Evolutionary conservation across 2,888 invertebrate species (phyloP).

Genomic region (Sinelater perroti): DNA sequence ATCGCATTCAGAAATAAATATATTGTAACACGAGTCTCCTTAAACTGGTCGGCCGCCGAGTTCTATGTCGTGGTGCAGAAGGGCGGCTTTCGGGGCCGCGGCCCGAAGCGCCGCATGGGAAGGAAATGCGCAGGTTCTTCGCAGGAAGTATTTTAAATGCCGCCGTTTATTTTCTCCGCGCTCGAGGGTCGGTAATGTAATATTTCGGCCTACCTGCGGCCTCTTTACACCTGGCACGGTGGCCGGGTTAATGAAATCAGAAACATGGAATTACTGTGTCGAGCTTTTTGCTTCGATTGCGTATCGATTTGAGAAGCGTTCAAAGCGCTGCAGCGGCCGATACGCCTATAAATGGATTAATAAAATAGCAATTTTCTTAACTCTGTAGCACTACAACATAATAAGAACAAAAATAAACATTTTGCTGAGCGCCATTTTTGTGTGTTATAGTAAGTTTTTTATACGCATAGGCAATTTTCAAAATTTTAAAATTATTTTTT

Average conservation of each 20-base stretch:
- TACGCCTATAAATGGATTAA: too few relatives aligned
- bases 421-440: too few relatives aligned
- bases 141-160: constrained; percentile 43
- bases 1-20: constrained; percentile 42
- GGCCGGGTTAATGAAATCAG: constrained; percentile 2
- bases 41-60: constrained; percentile 35
- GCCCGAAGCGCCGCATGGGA: constrained; percentile 34
- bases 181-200: constrained; percentile 36
- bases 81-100: constrained; percentile 34
- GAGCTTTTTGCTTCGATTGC: not conserved
- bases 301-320: too few relatives aligned
- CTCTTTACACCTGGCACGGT: constrained; percentile 32
- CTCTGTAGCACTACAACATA: not conserved
- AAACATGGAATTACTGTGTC: not conserved
- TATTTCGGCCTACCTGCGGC: constrained; percentile 35
- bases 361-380: too few relatives aligned
- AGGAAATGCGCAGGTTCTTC: constrained; percentile 45
- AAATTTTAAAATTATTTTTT: too few relatives aligned
- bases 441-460: too few relatives aligned
- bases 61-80: constrained; percentile 36
- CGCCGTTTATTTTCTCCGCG: constrained; percentile 33
- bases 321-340: too few relatives aligned
- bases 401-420: too few relatives aligned
- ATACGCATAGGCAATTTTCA: too few relatives aligned
- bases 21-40: constrained; percentile 40